A percentile compares a stretch with the other conserved stretches of the same genome.
phyloP scores from a whole-genome alignment of 2,888 invertebrate genomes.

The Drosophila ochracea region DNA sequence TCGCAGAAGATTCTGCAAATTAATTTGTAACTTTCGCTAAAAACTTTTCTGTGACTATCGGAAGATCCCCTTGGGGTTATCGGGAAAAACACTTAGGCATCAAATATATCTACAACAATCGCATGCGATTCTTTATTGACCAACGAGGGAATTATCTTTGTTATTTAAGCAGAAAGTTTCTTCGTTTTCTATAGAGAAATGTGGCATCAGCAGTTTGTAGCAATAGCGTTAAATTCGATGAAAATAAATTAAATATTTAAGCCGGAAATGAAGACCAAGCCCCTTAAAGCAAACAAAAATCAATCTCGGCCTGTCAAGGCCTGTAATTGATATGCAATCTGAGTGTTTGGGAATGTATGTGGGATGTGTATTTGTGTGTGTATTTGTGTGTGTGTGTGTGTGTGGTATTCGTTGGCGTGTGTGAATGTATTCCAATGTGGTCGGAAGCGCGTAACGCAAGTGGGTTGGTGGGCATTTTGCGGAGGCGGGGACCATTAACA shows the following conservation, averaged over 20 bases:
- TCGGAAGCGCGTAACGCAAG: slow-evolving; percentile 16
- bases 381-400: slow-evolving; percentile 3
- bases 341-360: slow-evolving; percentile 38
- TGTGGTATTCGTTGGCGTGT: slow-evolving; percentile 23
- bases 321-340: slow-evolving; percentile 67
- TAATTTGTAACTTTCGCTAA: neutral
- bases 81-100: neutral
- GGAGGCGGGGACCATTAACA: slow-evolving; percentile 47
- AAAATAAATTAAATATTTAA: slow-evolving; percentile 23
- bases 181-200: neutral
- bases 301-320: slow-evolving; percentile 61
- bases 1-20: neutral
- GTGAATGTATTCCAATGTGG: slow-evolving; percentile 49
- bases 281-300: slow-evolving; percentile 63
- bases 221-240: neutral
- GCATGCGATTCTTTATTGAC: neutral
- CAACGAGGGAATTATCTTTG: neutral
- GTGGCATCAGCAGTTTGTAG: neutral
- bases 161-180: neutral
- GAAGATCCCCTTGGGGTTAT: neutral
- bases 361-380: neutral
- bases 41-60: neutral
- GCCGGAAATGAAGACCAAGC: slow-evolving; percentile 35
- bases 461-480: neutral
- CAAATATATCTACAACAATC: neutral